Conservation (phyloP, 2,113 vertebrate genomes). For the Rhabdornis inornatus region DNA sequence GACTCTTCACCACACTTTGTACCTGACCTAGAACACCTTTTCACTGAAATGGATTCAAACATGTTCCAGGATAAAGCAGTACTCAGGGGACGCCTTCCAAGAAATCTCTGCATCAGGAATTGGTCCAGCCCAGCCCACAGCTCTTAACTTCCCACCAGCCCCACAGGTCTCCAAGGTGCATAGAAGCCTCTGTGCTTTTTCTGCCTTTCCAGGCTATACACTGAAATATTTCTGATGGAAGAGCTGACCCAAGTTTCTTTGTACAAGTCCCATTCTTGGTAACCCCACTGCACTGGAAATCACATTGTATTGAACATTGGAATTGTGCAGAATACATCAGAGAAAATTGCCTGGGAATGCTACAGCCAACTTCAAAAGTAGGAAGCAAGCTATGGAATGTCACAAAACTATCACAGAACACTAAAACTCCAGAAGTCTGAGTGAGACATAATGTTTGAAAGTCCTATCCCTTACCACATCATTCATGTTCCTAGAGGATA, state of each 20-base stretch:
- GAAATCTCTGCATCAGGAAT: neutral
- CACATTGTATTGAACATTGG: accelerated
- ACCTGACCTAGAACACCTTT: neutral
- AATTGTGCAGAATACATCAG: neutral
- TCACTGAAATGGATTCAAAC: neutral
- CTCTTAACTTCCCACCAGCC: neutral
- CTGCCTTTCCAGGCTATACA: neutral
- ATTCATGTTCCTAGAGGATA: neutral
- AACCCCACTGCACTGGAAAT: neutral
- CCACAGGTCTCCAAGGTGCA: neutral
- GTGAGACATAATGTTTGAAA: neutral
- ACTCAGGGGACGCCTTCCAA: neutral
- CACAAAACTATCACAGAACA: neutral
- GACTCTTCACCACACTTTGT: neutral
- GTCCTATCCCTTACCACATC: neutral
- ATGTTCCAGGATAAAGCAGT: neutral
- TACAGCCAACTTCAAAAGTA: no score
- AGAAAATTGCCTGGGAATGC: neutral
- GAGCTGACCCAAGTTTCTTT: neutral
- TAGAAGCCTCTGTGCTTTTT: neutral
- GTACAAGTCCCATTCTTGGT: neutral
- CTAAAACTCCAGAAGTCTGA: neutral
- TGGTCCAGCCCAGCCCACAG: neutral
- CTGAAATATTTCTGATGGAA: neutral
- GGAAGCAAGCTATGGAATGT: neutral